Evolutionary conservation across 2,797 vertebrate genomes (phyloP).

Genomic region (Zenarchopterus dispar): DNA sequence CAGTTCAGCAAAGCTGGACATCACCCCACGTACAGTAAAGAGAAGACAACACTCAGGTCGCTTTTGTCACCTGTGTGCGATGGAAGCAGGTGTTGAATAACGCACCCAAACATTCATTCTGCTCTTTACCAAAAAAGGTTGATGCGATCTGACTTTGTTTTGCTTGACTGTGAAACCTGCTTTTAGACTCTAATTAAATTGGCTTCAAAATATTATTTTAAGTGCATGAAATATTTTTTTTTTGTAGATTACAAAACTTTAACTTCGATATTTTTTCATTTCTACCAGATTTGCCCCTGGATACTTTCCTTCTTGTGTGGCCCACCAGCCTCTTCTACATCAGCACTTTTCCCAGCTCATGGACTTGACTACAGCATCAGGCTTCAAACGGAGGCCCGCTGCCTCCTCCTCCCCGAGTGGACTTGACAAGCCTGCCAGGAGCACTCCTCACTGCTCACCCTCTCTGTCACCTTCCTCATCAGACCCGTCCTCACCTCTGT

Average conservation of each 20-base stretch:
- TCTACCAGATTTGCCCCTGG: slow-evolving; percentile 51
- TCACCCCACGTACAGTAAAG: too few relatives aligned
- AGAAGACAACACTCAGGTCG: too few relatives aligned
- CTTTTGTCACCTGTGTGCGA: too few relatives aligned
- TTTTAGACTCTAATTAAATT: too few relatives aligned
- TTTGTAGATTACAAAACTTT: neutral
- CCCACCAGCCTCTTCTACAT: slow-evolving; percentile 18
- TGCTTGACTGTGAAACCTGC: too few relatives aligned
- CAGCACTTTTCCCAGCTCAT: slow-evolving; percentile 50
- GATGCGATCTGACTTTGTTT: too few relatives aligned
- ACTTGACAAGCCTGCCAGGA: slow-evolving; percentile 65
- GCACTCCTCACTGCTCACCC: slow-evolving; percentile 68
- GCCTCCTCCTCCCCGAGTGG: slow-evolving; percentile 56
- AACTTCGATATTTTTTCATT: slow-evolving; percentile 9
- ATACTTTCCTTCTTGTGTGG: slow-evolving; percentile 20
- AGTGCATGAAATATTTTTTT: too few relatives aligned
- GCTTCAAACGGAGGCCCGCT: slow-evolving; percentile 73
- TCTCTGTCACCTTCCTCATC: slow-evolving; percentile 76
- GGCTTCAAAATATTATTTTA: too few relatives aligned
- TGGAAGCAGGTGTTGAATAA: too few relatives aligned
- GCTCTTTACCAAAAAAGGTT: too few relatives aligned
- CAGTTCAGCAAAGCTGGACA: too few relatives aligned
- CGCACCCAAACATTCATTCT: too few relatives aligned
- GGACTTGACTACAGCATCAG: slow-evolving; percentile 65
- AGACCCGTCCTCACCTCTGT: slow-evolving; percentile 69